Percentiles rank a stretch among this genome's conserved stretches.
Evolutionary conservation across 92 coral and sea anemone genomes (phyloP).

Genomic region (Phenganax marumi): DNA sequence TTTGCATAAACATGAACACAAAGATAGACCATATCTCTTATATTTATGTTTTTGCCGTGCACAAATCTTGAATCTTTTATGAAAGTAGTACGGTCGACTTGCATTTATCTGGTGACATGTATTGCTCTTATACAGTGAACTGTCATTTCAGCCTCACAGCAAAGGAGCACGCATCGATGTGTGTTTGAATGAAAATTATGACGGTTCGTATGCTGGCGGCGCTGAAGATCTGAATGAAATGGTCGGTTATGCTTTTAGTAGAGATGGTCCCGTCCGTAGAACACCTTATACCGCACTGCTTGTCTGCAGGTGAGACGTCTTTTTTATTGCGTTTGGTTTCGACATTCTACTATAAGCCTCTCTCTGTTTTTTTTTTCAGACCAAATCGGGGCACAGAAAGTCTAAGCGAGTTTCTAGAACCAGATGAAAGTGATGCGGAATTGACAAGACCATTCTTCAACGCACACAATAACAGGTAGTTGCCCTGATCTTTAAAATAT

Average conservation of each 20-base stretch:
- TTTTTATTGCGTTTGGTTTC: neutral
- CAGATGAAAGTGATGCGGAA: conserved; percentile 81
- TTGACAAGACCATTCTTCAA: conserved; percentile 76
- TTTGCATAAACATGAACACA: too few species aligned
- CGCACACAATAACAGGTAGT: conserved; percentile 78
- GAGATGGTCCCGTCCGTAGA: conserved; percentile 86
- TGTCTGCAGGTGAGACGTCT: conserved; percentile 76
- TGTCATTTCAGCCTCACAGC: conserved; percentile 78
- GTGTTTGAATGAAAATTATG: conserved; percentile 91
- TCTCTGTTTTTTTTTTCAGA: conserved; percentile 39
- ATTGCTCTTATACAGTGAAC: neutral
- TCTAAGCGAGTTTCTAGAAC: conserved; percentile 87
- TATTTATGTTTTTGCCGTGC: too few species aligned
- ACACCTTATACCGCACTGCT: conserved; percentile 71
- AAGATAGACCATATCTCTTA: too few species aligned
- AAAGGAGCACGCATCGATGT: conserved; percentile 98
- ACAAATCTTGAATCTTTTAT: too few species aligned
- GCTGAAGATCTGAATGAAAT: conserved; percentile 81
- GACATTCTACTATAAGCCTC: neutral
- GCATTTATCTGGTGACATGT: too few species aligned
- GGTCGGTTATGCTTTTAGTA: conserved; percentile 86
- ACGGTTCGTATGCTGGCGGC: conserved; percentile 83
- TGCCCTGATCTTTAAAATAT: neutral
- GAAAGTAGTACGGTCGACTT: too few species aligned
- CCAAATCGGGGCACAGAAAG: conserved; percentile 80